Evolutionary conservation across 2,113 vertebrate species (phyloP), one percentile per base, ranked within the genome.

Genomic region (Rostratula benghalensis): DNA sequence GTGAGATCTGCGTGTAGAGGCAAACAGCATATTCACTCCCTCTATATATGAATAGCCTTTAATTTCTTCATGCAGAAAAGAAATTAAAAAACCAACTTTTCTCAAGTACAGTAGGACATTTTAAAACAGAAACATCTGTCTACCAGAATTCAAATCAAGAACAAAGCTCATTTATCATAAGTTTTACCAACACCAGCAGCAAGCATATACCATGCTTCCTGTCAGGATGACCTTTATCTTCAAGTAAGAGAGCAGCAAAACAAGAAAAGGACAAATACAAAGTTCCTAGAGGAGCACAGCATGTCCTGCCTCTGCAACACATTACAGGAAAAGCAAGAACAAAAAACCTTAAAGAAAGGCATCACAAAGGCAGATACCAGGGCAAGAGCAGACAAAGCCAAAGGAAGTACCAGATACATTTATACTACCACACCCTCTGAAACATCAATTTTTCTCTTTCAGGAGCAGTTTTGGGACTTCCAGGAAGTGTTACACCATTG

Each of bases 191-290:
- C 48, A 93, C 8, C 50, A 95, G 57, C 80, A 96, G 61, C 69
- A 89, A 90, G 77, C 28, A 61, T 71, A 79, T 65, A 57, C 68
- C 35, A 6, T 69, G 74, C 74, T 93, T 94, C 95, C 83, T 91
- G 89, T 90, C 81, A 73, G 20, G 37, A 71, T 92, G 95, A 95
- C 86, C 89, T 97, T 96, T 94, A 82, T 79, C 77, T 92, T 63
- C 25, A 68, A 89, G 83, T 64, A 64, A 75, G 77, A 73, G 64
- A 87, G 75, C 80, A 84, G 83, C 56, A 89, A 90, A 93, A 88
- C 15, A 94, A 82, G 73, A 79, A 75, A 89, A 89, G 77, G 79
- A 74, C 37, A 96, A 93, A 90, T 64, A n/a, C 30, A 53, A 65
- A 91, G 89, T 82, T 95, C 83, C 65, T 93, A 84, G 89, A 92